These are phyloP conservation scores for Theropithecus gelada DNA, from an alignment of 2,113 vertebrate genomes.

Conservation along the genomic window DNA sequence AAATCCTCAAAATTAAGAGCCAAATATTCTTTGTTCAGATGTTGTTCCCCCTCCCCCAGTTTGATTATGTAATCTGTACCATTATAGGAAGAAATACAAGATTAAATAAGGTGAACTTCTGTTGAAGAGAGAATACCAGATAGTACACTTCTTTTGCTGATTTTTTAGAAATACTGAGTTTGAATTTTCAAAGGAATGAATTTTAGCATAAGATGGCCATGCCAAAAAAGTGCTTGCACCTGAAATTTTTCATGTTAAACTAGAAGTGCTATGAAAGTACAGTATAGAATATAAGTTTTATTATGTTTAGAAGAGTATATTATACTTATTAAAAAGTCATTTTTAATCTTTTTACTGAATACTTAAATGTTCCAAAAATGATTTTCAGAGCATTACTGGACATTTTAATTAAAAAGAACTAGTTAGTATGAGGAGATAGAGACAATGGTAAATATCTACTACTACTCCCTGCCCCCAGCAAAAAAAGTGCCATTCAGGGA, in stretches of 20 bases:
- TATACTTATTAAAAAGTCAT: neutral
- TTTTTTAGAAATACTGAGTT: neutral
- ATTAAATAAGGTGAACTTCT: neutral
- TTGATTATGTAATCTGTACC: neutral
- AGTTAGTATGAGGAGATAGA: neutral
- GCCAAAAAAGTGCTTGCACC: neutral
- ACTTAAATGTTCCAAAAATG: neutral
- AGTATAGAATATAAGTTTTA: neutral
- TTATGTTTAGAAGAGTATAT: neutral
- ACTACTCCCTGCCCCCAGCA: neutral
- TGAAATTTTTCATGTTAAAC: neutral
- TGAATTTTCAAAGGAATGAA: neutral
- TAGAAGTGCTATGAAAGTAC: neutral
- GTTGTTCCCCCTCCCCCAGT: neutral
- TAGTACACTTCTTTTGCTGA: neutral
- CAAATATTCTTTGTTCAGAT: neutral
- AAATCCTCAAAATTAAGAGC: neutral
- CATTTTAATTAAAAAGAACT: neutral
- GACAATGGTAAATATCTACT: neutral
- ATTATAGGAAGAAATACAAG: neutral
- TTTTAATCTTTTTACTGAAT: conserved; percentile 1
- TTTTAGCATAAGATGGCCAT: neutral
- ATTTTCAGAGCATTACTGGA: neutral
- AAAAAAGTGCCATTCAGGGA: neutral
- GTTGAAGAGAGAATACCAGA: neutral